Base-by-base conservation (phyloP, 2,888 invertebrate species). In the Rhagium mordax region DNA sequence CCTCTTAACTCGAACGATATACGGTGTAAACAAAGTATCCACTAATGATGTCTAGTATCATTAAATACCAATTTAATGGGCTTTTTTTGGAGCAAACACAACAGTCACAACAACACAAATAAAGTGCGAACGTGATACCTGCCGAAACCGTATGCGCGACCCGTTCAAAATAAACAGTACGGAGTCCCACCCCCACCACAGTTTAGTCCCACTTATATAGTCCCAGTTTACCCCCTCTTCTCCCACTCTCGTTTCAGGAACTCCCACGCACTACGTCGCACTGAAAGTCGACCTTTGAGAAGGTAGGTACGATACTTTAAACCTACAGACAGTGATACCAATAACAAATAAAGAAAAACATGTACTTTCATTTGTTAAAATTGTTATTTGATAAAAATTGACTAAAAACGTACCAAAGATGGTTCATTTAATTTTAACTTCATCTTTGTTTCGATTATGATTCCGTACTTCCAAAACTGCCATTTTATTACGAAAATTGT, bases 41-140 rank as follows among this genome's bases (percentile, higher is more conserved):
- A 13, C n/a, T 59, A 59, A 59, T 33, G 27, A 55, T 27, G 55
- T 55, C 55, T 55, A 27, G 24, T 55, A 55, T 24, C 55, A 55
- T 55, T 55, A 55, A 55, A 24, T 27, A 55, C 16, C 20, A 16
- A 20, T 3, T 55, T n/a, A 24, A 24, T 24, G 24, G n/a, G 8
- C 15, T 55, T 51, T 51, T 24, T 3, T 41, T 24, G 27, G 3
- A 27, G 27, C 13, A 21, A 55, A 24, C n/a, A n/a, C n/a, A n/a
- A n/a, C 24, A 24, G 24, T 24, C 3, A 24, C 6, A 3, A 55
- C 55, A 55, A 55, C 55, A 55, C 55, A 27, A 55, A n/a, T 13
- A 24, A 55, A 20, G 3, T 15, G 24, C 55, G n/a, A 24, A 21
- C 55, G 1, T 0, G 13, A 55, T 24, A 24, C 24, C 55, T 15